A percentile compares a stretch with the other conserved stretches of the same genome.
Conservation (phyloP, 2,113 vertebrate species). For the Mormyrus iriodes region DNA sequence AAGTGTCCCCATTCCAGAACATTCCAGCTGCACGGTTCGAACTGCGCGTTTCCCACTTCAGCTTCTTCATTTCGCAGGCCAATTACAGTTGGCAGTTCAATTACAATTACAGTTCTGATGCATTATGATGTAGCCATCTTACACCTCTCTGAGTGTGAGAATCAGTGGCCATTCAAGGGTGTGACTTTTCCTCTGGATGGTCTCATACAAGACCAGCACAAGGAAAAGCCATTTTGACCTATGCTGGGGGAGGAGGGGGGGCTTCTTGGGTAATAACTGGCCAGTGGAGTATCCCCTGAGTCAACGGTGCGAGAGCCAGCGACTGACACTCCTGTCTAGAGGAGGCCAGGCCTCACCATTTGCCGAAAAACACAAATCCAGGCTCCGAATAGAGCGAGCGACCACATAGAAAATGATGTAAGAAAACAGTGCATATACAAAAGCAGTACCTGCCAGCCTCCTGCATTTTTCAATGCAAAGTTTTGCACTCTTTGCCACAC, state of each 20-base stretch:
- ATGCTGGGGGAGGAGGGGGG: not conserved
- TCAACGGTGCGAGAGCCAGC: not conserved
- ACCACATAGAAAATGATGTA: not conserved
- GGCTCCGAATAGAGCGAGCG: not conserved
- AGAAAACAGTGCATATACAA: not conserved
- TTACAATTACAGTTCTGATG: too few relatives aligned
- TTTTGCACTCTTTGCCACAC: not conserved
- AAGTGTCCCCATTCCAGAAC: not conserved
- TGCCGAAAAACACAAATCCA: slow-evolving; percentile 10
- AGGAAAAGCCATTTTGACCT: slow-evolving; percentile 23
- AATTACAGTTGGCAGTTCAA: not conserved
- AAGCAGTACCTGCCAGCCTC: not conserved
- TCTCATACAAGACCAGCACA: slow-evolving; percentile 6
- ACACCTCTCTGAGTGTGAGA: not conserved
- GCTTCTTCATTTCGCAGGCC: not conserved
- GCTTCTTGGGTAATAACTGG: not conserved
- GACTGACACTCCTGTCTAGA: not conserved
- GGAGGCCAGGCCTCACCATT: not conserved
- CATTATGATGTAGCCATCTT: not conserved
- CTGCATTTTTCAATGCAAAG: not conserved
- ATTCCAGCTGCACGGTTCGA: not conserved
- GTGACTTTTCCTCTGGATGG: not conserved
- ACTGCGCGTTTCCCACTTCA: not conserved
- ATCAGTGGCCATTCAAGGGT: not conserved
- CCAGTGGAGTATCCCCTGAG: not conserved